These are phyloP conservation scores for Onychomys arenicola DNA, from an alignment of 2,797 vertebrate species.

Conservation along the genomic window DNA sequence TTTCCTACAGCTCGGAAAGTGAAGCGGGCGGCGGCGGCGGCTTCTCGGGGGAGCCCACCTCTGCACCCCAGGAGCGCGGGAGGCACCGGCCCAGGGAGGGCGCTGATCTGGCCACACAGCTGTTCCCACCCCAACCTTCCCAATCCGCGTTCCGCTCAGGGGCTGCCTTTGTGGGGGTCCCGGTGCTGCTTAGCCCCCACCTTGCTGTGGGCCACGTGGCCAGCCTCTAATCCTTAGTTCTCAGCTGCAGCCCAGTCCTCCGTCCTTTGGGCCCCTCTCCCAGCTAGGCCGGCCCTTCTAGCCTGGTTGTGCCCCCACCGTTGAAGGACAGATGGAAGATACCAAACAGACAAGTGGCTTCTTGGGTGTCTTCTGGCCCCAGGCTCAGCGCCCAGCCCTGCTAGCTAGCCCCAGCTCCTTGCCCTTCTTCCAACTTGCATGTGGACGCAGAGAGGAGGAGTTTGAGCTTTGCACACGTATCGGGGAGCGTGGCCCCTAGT, in stretches of 20 bases:
- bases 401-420: constrained; percentile 85
- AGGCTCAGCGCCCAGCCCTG: constrained; percentile 88
- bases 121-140: not conserved
- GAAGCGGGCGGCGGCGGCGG: too few species aligned
- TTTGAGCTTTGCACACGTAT: constrained; percentile 88
- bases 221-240: not conserved
- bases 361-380: constrained; percentile 90
- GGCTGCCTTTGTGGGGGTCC: constrained; percentile 85
- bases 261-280: constrained; percentile 91
- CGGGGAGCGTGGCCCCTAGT: constrained; percentile 87
- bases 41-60: not conserved
- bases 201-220: not conserved
- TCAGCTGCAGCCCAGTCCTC: constrained; percentile 90
- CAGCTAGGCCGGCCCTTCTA: constrained; percentile 90
- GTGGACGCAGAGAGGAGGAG: constrained; percentile 84
- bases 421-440: constrained; percentile 89
- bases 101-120: not conserved
- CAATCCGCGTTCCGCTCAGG: not conserved
- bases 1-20: not conserved
- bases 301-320: constrained; percentile 88
- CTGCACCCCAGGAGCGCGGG: not conserved
- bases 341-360: constrained; percentile 94
- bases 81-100: not conserved
- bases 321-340: constrained; percentile 93
- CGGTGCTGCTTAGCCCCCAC: not conserved